Conservation (phyloP, 2,888 invertebrate species). For the Blera fallax region DNA sequence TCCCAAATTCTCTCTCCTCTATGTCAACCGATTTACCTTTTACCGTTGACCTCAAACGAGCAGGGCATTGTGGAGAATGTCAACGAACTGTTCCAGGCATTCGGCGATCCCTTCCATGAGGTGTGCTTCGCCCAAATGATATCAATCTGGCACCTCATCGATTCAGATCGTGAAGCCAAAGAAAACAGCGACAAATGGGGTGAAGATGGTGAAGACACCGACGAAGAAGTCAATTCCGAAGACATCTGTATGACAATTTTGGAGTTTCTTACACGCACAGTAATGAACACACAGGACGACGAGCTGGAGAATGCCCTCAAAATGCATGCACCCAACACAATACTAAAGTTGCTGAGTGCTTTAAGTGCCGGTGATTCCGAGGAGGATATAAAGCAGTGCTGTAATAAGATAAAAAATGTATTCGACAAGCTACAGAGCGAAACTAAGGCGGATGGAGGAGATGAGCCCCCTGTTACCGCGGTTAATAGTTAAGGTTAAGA, state of each 20-base stretch:
- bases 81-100: conserved; percentile 78
- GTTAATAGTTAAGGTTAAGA: conserved; percentile 44
- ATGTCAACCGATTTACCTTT: conserved; percentile 77
- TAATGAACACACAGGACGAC: conserved; percentile 74
- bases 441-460: conserved; percentile 26
- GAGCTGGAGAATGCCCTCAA: conserved; percentile 71
- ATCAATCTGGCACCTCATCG: conserved; percentile 77
- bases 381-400: conserved; percentile 74
- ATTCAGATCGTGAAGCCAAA: conserved; percentile 72
- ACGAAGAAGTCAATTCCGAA: conserved; percentile 75
- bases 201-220: conserved; percentile 55
- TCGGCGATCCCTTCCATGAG: conserved; percentile 79
- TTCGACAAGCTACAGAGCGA: conserved; percentile 66
- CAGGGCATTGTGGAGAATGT: conserved; percentile 80
- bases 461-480: conserved; percentile 3
- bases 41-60: conserved; percentile 78
- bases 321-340: conserved; percentile 69
- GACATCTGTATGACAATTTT: conserved; percentile 76
- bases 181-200: conserved; percentile 64
- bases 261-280: conserved; percentile 75
- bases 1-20: conserved; percentile 78
- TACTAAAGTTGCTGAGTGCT: conserved; percentile 73
- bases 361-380: conserved; percentile 73
- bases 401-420: conserved; percentile 73
- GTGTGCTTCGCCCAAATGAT: conserved; percentile 77